Evolutionary conservation across 2,888 invertebrate genomes (phyloP).

Genomic region (Orthosia incerta): DNA sequence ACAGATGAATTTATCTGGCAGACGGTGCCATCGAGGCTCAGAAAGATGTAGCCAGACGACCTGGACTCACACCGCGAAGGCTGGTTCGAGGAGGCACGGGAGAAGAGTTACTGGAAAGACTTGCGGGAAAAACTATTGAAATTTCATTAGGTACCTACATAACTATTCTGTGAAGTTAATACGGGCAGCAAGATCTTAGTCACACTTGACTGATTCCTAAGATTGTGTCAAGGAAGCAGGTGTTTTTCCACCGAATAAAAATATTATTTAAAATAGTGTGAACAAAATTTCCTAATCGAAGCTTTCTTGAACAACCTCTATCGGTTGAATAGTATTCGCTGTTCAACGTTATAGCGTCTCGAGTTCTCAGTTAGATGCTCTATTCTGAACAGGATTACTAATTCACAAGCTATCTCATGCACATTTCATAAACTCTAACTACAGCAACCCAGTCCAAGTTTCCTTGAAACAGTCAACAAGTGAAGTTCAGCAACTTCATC

Average conservation of each 20-base stretch:
- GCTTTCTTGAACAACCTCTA: not conserved
- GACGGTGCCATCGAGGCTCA: too few relatives aligned
- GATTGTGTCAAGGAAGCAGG: too few relatives aligned
- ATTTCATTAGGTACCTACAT: too few relatives aligned
- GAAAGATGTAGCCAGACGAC: too few relatives aligned
- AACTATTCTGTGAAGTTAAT: not conserved
- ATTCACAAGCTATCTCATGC: slow-evolving; percentile 11
- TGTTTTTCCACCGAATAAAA: too few relatives aligned
- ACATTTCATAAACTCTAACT: slow-evolving; percentile 28
- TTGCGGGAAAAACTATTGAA: too few relatives aligned
- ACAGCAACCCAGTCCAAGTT: slow-evolving; percentile 26
- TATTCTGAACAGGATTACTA: not conserved
- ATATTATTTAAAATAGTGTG: too few relatives aligned
- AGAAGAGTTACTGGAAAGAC: too few relatives aligned
- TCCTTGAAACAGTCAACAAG: slow-evolving; percentile 43
- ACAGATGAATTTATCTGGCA: too few relatives aligned
- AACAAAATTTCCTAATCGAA: not conserved
- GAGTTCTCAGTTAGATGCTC: not conserved
- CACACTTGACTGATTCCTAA: not conserved
- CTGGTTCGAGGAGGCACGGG: too few relatives aligned
- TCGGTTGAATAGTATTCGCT: not conserved
- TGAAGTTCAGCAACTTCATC: slow-evolving; percentile 35
- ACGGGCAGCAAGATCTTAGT: not conserved
- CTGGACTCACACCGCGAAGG: too few relatives aligned
- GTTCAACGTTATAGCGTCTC: not conserved